Evolutionary conservation across 2,888 invertebrate genomes (phyloP).

Genomic region (Campoplex capitator): DNA sequence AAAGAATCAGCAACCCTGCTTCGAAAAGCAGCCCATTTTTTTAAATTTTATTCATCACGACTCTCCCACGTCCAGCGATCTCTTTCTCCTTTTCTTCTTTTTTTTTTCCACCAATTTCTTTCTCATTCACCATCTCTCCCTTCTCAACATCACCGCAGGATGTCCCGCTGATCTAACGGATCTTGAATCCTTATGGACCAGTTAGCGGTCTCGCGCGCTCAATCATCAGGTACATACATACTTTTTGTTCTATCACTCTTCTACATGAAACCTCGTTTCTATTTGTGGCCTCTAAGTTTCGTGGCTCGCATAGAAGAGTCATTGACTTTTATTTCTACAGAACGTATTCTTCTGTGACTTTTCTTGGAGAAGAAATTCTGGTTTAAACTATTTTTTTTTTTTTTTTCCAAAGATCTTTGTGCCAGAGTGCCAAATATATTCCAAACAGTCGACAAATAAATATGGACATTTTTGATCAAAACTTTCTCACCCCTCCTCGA

Average conservation of each 20-base stretch:
- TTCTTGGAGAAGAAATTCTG: background rate
- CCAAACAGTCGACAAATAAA: background rate
- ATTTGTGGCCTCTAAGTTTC: slow-evolving; percentile 5
- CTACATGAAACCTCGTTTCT: slow-evolving; percentile 3
- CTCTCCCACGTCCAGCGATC: slow-evolving; percentile 52
- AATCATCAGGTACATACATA: slow-evolving; percentile 23
- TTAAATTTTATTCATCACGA: slow-evolving; percentile 31
- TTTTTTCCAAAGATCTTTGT: background rate
- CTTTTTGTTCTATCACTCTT: slow-evolving; percentile 40
- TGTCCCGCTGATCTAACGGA: slow-evolving; percentile 73
- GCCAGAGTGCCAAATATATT: background rate
- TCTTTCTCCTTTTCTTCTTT: slow-evolving; percentile 31
- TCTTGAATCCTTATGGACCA: slow-evolving; percentile 73
- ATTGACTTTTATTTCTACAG: slow-evolving; percentile 15
- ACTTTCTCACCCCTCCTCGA: too few relatives aligned
- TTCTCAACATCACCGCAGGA: slow-evolving; percentile 69
- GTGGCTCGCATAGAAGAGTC: slow-evolving; percentile 4
- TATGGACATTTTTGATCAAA: background rate
- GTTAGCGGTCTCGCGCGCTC: slow-evolving; percentile 63
- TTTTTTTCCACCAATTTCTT: slow-evolving; percentile 15
- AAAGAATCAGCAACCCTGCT: slow-evolving; percentile 48
- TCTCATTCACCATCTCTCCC: slow-evolving; percentile 36
- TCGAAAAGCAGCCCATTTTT: slow-evolving; percentile 62
- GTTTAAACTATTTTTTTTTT: background rate
- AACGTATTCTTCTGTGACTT: too few relatives aligned